Percentiles rank a stretch among this genome's conserved stretches.
phyloP scores from a whole-genome alignment of 2,113 vertebrate species.

The Stomatorhinus ivindoensis region DNA sequence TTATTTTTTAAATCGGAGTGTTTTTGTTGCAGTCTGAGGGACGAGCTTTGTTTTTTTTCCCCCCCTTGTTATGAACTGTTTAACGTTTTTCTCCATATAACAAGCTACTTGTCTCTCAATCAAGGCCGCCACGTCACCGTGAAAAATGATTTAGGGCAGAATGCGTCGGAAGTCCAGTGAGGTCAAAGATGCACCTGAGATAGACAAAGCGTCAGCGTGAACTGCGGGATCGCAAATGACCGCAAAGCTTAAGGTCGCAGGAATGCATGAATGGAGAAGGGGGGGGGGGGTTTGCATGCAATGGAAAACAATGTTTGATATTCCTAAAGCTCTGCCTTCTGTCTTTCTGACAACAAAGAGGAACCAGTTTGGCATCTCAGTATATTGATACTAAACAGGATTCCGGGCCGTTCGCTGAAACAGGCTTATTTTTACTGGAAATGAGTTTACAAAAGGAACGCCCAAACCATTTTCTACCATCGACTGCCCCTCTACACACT shows the following conservation, averaged over 20 bases:
- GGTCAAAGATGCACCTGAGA: neutral
- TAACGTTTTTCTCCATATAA: neutral
- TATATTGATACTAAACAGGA: constrained; percentile 20
- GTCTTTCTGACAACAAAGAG: constrained; percentile 20
- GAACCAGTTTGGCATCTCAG: constrained; percentile 13
- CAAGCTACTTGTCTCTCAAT: neutral
- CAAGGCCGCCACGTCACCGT: neutral
- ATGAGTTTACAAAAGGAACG: constrained; percentile 15
- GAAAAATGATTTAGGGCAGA: neutral
- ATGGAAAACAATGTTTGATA: constrained; percentile 15
- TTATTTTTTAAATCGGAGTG: neutral
- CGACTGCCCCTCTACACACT: neutral
- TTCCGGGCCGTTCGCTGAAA: constrained; percentile 9
- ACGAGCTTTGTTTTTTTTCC: neutral
- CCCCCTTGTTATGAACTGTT: neutral
- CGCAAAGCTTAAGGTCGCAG: neutral
- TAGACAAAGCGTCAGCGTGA: neutral
- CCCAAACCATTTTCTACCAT: neutral
- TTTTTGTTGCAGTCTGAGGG: neutral
- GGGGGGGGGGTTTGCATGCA: constrained; percentile 11
- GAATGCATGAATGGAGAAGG: neutral
- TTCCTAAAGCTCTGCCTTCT: constrained; percentile 14
- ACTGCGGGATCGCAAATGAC: neutral
- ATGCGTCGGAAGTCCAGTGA: neutral
- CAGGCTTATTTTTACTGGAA: constrained; percentile 22